phyloP scores from a whole-genome alignment of 2,797 vertebrate species.

The Haliaeetus albicilla region DNA sequence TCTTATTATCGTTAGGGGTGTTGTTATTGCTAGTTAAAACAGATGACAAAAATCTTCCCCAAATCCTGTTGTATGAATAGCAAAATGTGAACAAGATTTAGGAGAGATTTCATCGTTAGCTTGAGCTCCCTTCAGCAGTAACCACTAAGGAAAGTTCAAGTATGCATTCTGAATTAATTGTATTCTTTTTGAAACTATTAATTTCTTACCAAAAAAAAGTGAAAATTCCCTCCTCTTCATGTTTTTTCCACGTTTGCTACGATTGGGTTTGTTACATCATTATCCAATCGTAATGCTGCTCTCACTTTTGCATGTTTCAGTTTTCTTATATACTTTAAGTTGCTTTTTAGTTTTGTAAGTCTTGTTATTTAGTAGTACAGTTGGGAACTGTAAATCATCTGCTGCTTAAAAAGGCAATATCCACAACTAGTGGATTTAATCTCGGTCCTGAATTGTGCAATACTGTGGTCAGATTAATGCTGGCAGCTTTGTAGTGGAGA shows the following conservation, averaged over 20 bases:
- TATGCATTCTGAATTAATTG: background rate
- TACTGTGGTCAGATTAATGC: background rate
- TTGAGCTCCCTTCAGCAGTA: background rate
- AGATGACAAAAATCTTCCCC: background rate
- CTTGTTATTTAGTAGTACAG: background rate
- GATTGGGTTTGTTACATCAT: background rate
- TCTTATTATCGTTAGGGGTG: fast-evolving
- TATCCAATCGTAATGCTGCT: background rate
- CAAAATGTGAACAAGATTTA: background rate
- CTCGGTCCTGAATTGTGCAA: background rate
- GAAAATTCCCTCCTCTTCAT: background rate
- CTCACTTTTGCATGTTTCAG: background rate
- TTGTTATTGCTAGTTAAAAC: background rate
- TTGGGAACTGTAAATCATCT: background rate
- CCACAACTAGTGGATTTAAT: background rate
- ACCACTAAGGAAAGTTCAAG: background rate
- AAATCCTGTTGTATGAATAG: background rate
- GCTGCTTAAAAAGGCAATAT: background rate
- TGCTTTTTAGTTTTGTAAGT: background rate
- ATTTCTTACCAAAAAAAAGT: background rate
- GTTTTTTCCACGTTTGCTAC: background rate
- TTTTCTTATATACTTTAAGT: background rate
- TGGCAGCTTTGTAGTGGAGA: background rate
- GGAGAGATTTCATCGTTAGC: background rate
- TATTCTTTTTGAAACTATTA: background rate